These are phyloP conservation scores for Ascaphus truei DNA, from an alignment of 2,113 vertebrate genomes.

Conservation along the genomic window DNA sequence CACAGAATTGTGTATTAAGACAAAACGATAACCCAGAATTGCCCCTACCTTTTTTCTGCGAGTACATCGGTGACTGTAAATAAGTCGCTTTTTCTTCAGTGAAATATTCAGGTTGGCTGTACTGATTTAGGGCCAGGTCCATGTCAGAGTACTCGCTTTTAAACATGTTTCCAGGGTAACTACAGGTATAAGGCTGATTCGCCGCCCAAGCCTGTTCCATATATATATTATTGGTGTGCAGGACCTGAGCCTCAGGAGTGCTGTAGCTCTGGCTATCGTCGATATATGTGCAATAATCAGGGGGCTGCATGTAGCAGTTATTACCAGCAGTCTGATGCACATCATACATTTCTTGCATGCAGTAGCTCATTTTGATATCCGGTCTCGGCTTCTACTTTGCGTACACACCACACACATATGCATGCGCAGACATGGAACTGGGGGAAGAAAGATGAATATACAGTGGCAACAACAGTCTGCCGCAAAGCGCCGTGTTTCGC, in stretches of 20 bases:
- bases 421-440: conserved; percentile 46
- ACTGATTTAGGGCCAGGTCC: conserved; percentile 85
- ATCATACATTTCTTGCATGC: conserved; percentile 82
- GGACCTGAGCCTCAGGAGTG: conserved; percentile 75
- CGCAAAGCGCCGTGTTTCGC: conserved; percentile 55
- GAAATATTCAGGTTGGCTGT: conserved; percentile 84
- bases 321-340: conserved; percentile 70
- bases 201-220: conserved; percentile 89
- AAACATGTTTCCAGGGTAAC: conserved; percentile 77
- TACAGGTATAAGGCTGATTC: conserved; percentile 80
- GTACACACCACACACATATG: conserved; percentile 53
- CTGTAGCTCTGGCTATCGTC: conserved; percentile 75
- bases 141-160: conserved; percentile 84
- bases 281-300: conserved; percentile 81
- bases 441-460: conserved; percentile 60
- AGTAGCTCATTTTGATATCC: conserved; percentile 83
- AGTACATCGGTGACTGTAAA: conserved; percentile 80
- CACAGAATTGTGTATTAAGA: too few species aligned
- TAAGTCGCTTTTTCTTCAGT: conserved; percentile 81
- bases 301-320: conserved; percentile 70
- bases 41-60: conserved; percentile 87
- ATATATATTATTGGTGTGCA: conserved; percentile 81
- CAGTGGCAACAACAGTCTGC: conserved; percentile 45
- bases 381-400: conserved; percentile 62
- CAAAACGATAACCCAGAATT: conserved; percentile 45